These are phyloP conservation scores for Cladorhizidae sp. DNA, from an alignment of 37 sponge, comb jelly and placozoan genomes.

Conservation along the genomic window DNA sequence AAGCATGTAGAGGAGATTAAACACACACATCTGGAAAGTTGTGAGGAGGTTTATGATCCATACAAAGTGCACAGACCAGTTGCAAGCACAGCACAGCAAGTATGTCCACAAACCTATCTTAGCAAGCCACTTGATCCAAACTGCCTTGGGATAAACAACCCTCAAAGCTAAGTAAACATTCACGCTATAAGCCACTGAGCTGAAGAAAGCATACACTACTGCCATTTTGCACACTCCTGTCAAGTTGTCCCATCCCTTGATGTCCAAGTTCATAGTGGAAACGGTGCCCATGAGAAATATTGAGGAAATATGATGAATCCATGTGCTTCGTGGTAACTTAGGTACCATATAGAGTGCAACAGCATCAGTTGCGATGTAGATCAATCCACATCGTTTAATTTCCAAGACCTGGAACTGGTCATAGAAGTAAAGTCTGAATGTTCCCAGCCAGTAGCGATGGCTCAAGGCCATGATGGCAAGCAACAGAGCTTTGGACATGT, in stretches of 20 bases:
- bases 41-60: conserved; percentile 47
- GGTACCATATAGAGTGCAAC: conserved; percentile 85
- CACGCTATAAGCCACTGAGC: conserved; percentile 66
- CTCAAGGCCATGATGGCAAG: conserved; percentile 46
- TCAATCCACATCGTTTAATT: conserved; percentile 47
- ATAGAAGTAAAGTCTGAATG: conserved; percentile 17
- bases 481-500: conserved; percentile 70
- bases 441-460: conserved; percentile 44
- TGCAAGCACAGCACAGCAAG: conserved; percentile 55
- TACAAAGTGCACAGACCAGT: conserved; percentile 71
- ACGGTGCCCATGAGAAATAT: conserved; percentile 30
- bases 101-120: conserved; percentile 60
- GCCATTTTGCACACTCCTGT: conserved; percentile 77
- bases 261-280: conserved; percentile 30
- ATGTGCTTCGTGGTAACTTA: conserved; percentile 73
- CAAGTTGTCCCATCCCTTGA: conserved; percentile 53
- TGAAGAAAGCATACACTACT: conserved; percentile 69
- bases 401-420: conserved; percentile 46
- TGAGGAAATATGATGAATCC: conserved; percentile 74
- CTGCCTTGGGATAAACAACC: conserved; percentile 75
- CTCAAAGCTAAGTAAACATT: conserved; percentile 82
- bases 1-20: conserved; percentile 30
- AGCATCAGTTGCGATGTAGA: conserved; percentile 77
- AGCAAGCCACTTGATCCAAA: conserved; percentile 23
- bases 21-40: conserved; percentile 21